Base-by-base conservation (phyloP, 2,113 vertebrate species). In the Mobula hypostoma region DNA sequence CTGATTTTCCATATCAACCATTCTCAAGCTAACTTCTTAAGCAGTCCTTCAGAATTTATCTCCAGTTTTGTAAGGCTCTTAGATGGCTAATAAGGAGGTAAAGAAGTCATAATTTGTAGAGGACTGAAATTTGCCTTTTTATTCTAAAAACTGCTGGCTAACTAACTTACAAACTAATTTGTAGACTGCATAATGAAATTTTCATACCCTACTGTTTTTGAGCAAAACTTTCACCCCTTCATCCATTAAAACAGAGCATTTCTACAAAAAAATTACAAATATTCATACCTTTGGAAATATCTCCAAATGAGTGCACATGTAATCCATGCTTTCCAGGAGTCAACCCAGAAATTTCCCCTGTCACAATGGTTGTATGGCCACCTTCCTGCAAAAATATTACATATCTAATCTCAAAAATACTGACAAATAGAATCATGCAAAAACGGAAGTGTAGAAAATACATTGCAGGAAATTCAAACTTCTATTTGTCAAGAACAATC, bases 251-350 rank as follows among this genome's bases (percentile, higher is more conserved):
- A 66, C n/a, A 79, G 32, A 17, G 12, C n/a, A 36, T 14, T 36
- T 79, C 77, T 79, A 79, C 77, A 36, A 36, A 79, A 74, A 79
- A 79, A 11, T 29, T 32, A 76, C 19, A 93, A 72, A 40, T 74
- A 24, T 76, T 40, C 91, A 93, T 93, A 93, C 91, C 91, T 5
- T 93, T 56, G 17, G 91, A 93, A 74, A 93, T 74, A 40, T 93
- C 91, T 29, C 91, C 91, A 93, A 48, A 93, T 27, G 40, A 48
- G 40, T 93, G 91, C 21, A 93, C 70, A 29, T 76, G 91, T 15
- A 93, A 27, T 11, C 91, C 91, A 93, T 93, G 91, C 56, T 93
- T 93, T 93, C 91, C 91, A 56, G 91, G 68, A 93, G 91, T 74
- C 91, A 93, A 74, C 48, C 91, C 91, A 7, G 9, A 48, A 56